Base-by-base conservation (phyloP, 2,888 invertebrate genomes). In the Mythimna loreyi region DNA sequence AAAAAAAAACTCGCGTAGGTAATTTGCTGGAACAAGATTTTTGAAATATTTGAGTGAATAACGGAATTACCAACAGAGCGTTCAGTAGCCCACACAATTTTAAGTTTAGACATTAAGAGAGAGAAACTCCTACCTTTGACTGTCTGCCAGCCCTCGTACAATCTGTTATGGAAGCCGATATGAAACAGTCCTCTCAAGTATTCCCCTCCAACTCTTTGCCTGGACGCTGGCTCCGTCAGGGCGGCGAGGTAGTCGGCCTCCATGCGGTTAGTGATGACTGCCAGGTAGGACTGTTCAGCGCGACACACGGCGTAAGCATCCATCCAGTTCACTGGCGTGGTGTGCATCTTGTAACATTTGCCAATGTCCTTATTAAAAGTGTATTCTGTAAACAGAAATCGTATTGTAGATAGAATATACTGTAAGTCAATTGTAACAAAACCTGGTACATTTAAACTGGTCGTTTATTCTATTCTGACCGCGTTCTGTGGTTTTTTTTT, bases 311-410 rank as follows among this genome's bases (percentile, higher is more conserved):
- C 81, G 21, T 89, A 86, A 0, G 94, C 94, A 0, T 92, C 92
- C 0, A 84, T 84, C 94, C 94, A 94, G 45, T 85, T 91, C 73
- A 80, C 72, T 0, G 93, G 91, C 1, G 74, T 84, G 11, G 87
- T 63, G 68, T 94, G 94, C 50, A 93, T 87, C 67, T 94, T 94
- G 84, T 92, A 94, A 78, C 93, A 94, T 78, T 86, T 89, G 2
- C 89, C 90, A 6, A 72, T 40, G 5, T 67, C 19, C 16, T 83
- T 82, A 49, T 88, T 86, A 72, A 85, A 92, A 58, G 75, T 72
- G 79, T 94, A 94, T 66, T 83, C 93, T 94, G 85, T 45, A 50
- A 52, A 86, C 73, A 49, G 23, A 28, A 43, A 58, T 19, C 23
- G 11, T 16, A 23, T 33, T 56, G 30, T 33, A 52, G 9, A 28